Evolutionary conservation across 2,888 invertebrate genomes (phyloP).

Genomic region (Liposcelis brunnea): DNA sequence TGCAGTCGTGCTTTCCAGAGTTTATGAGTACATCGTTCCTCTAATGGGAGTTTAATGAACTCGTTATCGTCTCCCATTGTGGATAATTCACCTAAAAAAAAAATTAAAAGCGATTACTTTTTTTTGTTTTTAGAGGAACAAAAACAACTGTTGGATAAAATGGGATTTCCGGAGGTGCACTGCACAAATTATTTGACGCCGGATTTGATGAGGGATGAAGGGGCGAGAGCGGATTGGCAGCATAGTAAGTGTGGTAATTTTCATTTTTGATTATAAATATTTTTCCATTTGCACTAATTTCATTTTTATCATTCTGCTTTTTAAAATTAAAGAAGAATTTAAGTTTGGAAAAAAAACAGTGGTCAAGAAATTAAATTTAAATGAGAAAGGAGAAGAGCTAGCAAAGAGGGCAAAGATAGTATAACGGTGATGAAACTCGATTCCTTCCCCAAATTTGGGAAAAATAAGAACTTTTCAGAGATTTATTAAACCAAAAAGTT

Average conservation of each 20-base stretch:
- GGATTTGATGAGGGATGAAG: conserved; percentile 45
- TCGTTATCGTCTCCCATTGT: conserved; percentile 74
- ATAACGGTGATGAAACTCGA: too few relatives aligned
- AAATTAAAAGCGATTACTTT: conserved; percentile 9
- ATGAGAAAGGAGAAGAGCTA: too few relatives aligned
- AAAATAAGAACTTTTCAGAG: too few relatives aligned
- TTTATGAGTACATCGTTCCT: conserved; percentile 86
- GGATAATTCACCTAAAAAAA: not conserved
- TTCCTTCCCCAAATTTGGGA: too few relatives aligned
- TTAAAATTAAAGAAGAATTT: not conserved
- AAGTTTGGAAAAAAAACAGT: too few relatives aligned
- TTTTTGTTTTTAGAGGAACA: conserved; percentile 43
- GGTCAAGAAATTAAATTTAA: too few relatives aligned
- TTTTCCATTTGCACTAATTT: not conserved
- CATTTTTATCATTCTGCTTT: not conserved
- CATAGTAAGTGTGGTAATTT: conserved; percentile 24
- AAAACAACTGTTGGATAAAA: conserved; percentile 42
- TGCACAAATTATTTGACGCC: conserved; percentile 68
- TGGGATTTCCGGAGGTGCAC: conserved; percentile 47
- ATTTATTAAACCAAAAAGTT: too few relatives aligned
- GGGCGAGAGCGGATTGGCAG: conserved; percentile 58
- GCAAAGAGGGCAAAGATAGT: too few relatives aligned
- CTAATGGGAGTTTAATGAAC: conserved; percentile 69
- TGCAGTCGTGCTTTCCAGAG: conserved; percentile 66
- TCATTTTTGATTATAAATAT: not conserved